These are phyloP conservation scores for Prionace glauca DNA, from an alignment of 2,797 vertebrate genomes.

Conservation along the genomic window DNA sequence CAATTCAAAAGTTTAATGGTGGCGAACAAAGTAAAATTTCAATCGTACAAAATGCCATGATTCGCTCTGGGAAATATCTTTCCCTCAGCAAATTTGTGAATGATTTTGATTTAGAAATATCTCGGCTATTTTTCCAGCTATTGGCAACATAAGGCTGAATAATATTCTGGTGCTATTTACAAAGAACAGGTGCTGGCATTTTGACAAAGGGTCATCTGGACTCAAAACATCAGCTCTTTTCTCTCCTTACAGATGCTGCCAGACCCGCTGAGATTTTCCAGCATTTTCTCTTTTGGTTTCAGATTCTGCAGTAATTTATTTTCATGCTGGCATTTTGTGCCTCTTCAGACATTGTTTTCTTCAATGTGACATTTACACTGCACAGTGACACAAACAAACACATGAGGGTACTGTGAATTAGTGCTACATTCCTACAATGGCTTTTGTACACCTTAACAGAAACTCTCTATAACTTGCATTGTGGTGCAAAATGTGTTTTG, in stretches of 20 bases:
- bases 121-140: neutral
- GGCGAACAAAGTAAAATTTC: neutral
- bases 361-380: neutral
- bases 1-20: conserved; percentile 16
- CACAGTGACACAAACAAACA: neutral
- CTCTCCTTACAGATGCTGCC: too few species aligned
- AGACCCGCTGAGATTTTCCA: too few species aligned
- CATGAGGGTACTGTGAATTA: neutral
- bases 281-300: too few species aligned
- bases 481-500: neutral
- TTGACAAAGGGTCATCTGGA: too few species aligned
- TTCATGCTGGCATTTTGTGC: neutral
- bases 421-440: neutral
- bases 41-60: neutral
- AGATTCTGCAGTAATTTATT: too few species aligned
- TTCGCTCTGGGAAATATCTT: neutral
- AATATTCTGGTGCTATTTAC: neutral
- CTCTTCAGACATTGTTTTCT: neutral
- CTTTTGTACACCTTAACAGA: neutral
- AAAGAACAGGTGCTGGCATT: neutral
- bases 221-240: too few species aligned
- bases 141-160: neutral
- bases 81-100: conserved; percentile 17
- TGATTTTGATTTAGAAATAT: neutral
- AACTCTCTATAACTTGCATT: neutral